Base-by-base conservation (phyloP, 2,888 invertebrate species). In the Malachius bipustulatus region DNA sequence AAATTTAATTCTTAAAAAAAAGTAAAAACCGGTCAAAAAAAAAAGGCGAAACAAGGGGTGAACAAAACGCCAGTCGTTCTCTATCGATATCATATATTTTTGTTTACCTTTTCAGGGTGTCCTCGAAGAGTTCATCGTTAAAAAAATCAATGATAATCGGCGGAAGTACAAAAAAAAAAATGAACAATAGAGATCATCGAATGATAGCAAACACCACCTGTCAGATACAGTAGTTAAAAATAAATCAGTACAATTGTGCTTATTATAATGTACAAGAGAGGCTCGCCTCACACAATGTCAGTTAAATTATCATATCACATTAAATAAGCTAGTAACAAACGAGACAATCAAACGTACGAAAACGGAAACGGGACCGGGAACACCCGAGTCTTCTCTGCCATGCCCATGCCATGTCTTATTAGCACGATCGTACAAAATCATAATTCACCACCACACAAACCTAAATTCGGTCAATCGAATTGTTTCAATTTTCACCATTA, bases 261-360 rank as follows among this genome's bases (percentile, higher is more conserved):
- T 19, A 8, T n/a, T 8, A 19, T 19, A 8, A n/a, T 19, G n/a
- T n/a, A 19, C 6, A n/a, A 19, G 6, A 19, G 6, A 19, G 6
- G n/a, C 6, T 19, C 24, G n/a, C 24, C 6, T 8, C 6, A 19
- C 24, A 19, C 24, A 19, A n/a, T 8, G n/a, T 8, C 24, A 19
- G 24, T 19, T 19, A 19, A 19, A 19, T 19, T 51, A 53, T 51
- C 55, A 55, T 57, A 53, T 57, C 57, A 59, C 57, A 59, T 56
- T 55, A 54, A 55, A 54, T 52, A 54, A 55, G 52, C 54, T 52
- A n/a, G n/a, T n/a, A 53, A 45, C 47, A 48, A 51, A 49, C 48
- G 49, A 51, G 46, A 49, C 47, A 46, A 50, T 47, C 42, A 48
- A 19, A 19, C n/a, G 24, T n/a, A n/a, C 24, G 6, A 6, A n/a